A percentile compares a stretch with the other conserved stretches of the same genome.
These are phyloP conservation scores for Pogoniulus pusillus DNA, from an alignment of 2,797 vertebrate genomes.

Conservation along the genomic window DNA sequence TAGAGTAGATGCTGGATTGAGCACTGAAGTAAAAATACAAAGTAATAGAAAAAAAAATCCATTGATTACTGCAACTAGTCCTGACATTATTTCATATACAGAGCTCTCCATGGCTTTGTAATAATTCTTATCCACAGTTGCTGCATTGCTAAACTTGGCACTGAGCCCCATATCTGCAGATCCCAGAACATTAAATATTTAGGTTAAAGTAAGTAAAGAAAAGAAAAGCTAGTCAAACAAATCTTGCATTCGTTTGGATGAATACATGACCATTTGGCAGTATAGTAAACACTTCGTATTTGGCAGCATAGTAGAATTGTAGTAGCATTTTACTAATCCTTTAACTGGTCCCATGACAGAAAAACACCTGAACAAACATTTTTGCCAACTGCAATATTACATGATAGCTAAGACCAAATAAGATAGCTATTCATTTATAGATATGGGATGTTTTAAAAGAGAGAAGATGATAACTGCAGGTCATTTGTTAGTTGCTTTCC, in stretches of 20 bases:
- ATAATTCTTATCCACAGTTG: conserved; percentile 21
- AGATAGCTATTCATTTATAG: neutral
- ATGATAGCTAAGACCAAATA: neutral
- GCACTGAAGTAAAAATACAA: conserved; percentile 9
- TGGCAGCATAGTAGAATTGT: neutral
- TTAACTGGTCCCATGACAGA: neutral
- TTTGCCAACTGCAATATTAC: neutral
- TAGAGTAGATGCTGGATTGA: conserved; percentile 14
- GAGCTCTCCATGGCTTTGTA: neutral
- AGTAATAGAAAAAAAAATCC: neutral
- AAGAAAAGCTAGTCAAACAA: conserved; percentile 61
- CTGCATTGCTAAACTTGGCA: conserved; percentile 30
- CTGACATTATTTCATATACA: neutral
- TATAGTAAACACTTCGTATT: neutral
- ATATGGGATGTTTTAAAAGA: neutral
- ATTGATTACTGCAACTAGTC: conserved; percentile 43
- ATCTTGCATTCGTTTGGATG: conserved; percentile 8
- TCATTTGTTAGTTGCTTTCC: no score
- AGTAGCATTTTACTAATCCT: neutral
- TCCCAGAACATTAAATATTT: conserved; percentile 68
- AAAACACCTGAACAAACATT: conserved; percentile 28
- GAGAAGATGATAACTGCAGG: neutral
- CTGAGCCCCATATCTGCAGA: conserved; percentile 21
- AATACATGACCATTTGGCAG: neutral
- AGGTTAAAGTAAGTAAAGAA: conserved; percentile 38